Evolutionary conservation across 2,888 invertebrate species (phyloP).

Genomic region (Graphium colonna): DNA sequence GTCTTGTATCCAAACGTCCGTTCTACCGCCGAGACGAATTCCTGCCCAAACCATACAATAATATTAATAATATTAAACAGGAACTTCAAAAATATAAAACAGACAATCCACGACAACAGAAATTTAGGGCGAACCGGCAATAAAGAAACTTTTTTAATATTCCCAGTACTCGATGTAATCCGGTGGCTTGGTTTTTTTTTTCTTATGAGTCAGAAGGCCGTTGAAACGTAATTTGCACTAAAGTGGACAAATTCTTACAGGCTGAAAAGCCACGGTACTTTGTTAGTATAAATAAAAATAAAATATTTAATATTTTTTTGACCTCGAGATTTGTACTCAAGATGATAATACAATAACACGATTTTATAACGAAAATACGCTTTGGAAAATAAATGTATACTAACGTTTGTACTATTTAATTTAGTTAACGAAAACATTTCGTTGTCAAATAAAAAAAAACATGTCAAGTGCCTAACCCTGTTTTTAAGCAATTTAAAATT

Average conservation of each 20-base stretch:
- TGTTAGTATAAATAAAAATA: conserved; percentile 22
- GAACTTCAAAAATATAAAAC: conserved; percentile 2
- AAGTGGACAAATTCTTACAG: conserved; percentile 19
- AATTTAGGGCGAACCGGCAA: conserved; percentile 24
- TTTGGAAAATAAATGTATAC: too few relatives aligned
- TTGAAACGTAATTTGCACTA: conserved; percentile 20
- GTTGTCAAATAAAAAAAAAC: too few relatives aligned
- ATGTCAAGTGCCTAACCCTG: too few relatives aligned
- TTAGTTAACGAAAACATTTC: too few relatives aligned
- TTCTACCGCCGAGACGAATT: too few relatives aligned
- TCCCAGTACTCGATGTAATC: conserved; percentile 64
- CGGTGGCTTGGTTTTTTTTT: conserved; percentile 12
- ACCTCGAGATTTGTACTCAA: conserved; percentile 15
- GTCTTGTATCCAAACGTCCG: too few relatives aligned
- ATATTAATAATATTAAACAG: too few relatives aligned
- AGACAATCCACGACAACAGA: conserved; percentile 4
- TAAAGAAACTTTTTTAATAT: conserved; percentile 74
- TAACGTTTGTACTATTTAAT: too few relatives aligned
- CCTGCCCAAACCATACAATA: too few relatives aligned
- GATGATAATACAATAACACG: too few relatives aligned
- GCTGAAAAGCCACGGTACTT: conserved; percentile 15
- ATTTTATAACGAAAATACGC: too few relatives aligned
- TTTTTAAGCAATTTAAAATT: too few relatives aligned
- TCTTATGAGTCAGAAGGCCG: conserved; percentile 14
- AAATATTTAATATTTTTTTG: conserved; percentile 23